Base-by-base conservation (phyloP, 2,113 vertebrate genomes). In the Sylvietta virens region DNA sequence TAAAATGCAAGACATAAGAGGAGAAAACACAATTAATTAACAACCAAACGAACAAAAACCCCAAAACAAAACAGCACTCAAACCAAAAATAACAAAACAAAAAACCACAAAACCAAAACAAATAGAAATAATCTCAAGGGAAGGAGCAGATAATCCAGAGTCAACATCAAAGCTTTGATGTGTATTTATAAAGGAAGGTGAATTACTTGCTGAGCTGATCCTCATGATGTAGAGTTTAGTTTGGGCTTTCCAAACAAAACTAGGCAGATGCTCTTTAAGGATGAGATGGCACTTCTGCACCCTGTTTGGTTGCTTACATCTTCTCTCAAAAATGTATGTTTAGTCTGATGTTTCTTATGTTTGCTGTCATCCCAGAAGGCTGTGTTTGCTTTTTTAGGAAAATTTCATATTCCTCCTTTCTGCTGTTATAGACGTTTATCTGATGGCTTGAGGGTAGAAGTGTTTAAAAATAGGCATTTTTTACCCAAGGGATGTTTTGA, bases 281-380 rank as follows among this genome's bases (percentile, higher is more conserved):
- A 86, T 82, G 74, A 94, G 60, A 56, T 80, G 60, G 47, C 88
- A 87, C 47, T 90, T 83, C 71, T 80, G 3, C 13, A 13, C 60
- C 87, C 66, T 73, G 74, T 66, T 92, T 74, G 78, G 54, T 45
- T 92, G 69, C 92, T 96, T 94, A 93, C 92, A 61, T 92, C 89
- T 86, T 61, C 79, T 90, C 85, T 95, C 67, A 96, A 90, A 96
- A 94, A 95, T 88, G 94, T 93, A n/a, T 95, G 92, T 97, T 97
- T 94, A 96, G 95, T 95, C 95, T 96, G 90, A 94, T 65, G 53
- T 96, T 96, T 93, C 80, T 94, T 5, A 5, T 86, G 88, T 93
- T 94, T 95, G 60, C 79, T 92, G 92, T 93, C 88, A 76, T 95
- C 82, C 71, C 76, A 90, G 88, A 88, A 90, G 40, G 37, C 90